Evolutionary conservation across 2,888 invertebrate genomes (phyloP).

Genomic region (Chaetoderma sp.): DNA sequence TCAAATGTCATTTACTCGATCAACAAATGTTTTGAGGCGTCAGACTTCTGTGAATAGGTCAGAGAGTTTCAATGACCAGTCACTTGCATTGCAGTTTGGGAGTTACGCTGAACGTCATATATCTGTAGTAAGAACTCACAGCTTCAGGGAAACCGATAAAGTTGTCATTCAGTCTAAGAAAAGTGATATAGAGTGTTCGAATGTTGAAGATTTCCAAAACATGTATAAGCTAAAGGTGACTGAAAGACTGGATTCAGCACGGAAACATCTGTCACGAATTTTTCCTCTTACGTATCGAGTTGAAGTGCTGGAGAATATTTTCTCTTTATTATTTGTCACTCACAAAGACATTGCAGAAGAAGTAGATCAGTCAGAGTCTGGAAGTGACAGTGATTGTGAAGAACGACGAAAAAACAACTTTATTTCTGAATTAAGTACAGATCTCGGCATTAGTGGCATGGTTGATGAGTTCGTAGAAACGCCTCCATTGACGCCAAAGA

Average conservation of each 20-base stretch:
- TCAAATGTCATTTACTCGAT: not conserved
- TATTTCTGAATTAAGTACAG: too few relatives aligned
- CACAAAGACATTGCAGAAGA: slow-evolving; percentile 75
- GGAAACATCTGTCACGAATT: slow-evolving; percentile 47
- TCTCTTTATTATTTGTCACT: slow-evolving; percentile 78
- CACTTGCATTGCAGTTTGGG: too few relatives aligned
- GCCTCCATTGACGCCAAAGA: too few relatives aligned
- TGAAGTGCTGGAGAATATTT: slow-evolving; percentile 81
- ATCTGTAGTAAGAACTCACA: too few relatives aligned
- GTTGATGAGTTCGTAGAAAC: not conserved
- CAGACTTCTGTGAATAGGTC: too few relatives aligned
- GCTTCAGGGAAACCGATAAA: too few relatives aligned
- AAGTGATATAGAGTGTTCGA: not conserved
- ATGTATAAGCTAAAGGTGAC: slow-evolving; percentile 49
- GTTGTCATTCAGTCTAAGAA: too few relatives aligned
- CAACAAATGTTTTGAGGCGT: too few relatives aligned
- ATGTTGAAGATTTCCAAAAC: slow-evolving; percentile 36
- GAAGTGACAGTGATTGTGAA: slow-evolving; percentile 47
- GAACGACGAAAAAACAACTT: slow-evolving; percentile 31
- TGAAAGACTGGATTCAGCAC: slow-evolving; percentile 42
- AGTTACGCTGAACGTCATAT: too few relatives aligned
- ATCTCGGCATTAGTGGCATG: not conserved
- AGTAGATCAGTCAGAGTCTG: slow-evolving; percentile 68
- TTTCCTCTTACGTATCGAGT: slow-evolving; percentile 65
- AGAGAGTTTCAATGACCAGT: too few relatives aligned